Base-by-base conservation (phyloP, 2,797 vertebrate genomes). In the Spondyliosoma cantharus region DNA sequence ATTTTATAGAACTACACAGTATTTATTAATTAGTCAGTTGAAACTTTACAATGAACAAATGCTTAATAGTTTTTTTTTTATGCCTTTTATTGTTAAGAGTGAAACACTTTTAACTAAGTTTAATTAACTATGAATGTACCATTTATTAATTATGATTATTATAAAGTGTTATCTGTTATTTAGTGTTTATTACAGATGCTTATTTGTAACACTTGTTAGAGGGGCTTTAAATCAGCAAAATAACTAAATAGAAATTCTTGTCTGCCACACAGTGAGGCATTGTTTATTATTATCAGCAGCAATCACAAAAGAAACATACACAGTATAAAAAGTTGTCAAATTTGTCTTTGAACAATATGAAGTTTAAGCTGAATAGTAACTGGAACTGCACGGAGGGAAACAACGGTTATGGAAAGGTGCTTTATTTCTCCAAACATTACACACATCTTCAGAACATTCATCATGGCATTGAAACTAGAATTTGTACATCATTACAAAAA, bases 361-460 rank as follows among this genome's bases (percentile, higher is more conserved):
- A 22, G 9, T 66, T 27, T 22, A 46, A 52, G 42, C 13, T 27
- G 42, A 60, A 0, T 45, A 7, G 4, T 29, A n/a, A 45, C 16
- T 16, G 15, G 25, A 37, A 59, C n/a, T 53, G 50, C 25, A 80
- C 56, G 59, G 9, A 69, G 20, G 16, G 12, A 49, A 45, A 81
- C 61, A 1, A 11, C 4, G 27, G 53, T 84, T 80, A 78, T 82
- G 70, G 59, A 91, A 94, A 91, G 89, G 90, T 91, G 82, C 92
- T 95, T 95, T 95, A 94, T 94, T 95, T 90, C 77, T 89, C 85
- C 87, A 93, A 94, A 37, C 86, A 86, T 82, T 84, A 74, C 69
- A 79, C 62, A 82, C 70, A 57, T 85, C 70, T 81, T 90, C 66
- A 83, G 63, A 89, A 84, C 82, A 89, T 84, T 90, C 80, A 86